Conservation (phyloP, 2,797 vertebrate species). For the Erethizon dorsatum region DNA sequence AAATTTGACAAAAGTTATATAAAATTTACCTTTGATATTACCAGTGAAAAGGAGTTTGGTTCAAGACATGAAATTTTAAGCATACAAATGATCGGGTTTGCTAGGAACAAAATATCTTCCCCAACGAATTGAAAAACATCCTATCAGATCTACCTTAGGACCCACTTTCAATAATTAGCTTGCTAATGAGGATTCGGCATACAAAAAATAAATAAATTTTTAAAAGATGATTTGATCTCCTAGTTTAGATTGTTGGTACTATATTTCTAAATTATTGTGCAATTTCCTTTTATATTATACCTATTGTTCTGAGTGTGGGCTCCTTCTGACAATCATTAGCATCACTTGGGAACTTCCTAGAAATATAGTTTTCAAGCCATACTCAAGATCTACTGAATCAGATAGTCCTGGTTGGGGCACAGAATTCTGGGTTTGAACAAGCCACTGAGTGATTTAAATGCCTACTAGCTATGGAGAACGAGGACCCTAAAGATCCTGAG, state of each 20-base stretch:
- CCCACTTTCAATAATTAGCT: neutral
- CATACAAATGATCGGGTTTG: neutral
- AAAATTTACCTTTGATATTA: slow-evolving; percentile 48
- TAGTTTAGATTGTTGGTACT: neutral
- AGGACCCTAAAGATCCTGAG: neutral
- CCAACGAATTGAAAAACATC: neutral
- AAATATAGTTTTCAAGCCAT: neutral
- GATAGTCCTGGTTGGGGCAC: neutral
- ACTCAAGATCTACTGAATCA: neutral
- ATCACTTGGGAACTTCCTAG: neutral
- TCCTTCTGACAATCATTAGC: neutral
- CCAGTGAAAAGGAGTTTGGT: neutral
- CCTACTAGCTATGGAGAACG: neutral
- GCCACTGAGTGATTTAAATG: neutral
- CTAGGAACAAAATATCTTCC: slow-evolving; percentile 18
- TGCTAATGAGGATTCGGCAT: neutral
- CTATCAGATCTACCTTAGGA: neutral
- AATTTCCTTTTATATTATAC: neutral
- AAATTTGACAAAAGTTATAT: slow-evolving; percentile 45
- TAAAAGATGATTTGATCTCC: neutral
- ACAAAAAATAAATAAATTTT: slow-evolving; percentile 26
- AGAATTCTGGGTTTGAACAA: neutral
- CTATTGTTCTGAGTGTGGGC: neutral
- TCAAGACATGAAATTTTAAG: slow-evolving; percentile 52
- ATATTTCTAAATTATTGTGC: slow-evolving; percentile 34